Evolutionary conservation across 2,888 invertebrate species (phyloP), one percentile per base, ranked within the genome.

Genomic region (Drosophila kuntzei): DNA sequence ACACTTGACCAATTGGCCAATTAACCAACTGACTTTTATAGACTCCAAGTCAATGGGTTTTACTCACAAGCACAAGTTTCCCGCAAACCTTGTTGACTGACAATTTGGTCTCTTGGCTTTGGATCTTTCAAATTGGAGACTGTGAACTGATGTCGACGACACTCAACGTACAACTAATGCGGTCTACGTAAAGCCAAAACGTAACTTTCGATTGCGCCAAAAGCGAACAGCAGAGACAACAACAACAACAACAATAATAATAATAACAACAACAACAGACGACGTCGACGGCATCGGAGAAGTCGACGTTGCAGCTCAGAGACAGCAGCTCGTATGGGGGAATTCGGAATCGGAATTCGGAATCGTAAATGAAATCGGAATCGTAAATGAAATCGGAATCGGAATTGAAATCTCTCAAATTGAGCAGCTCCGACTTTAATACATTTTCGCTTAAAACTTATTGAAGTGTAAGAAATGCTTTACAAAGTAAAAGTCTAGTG

Each of bases 171-270:
- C 86, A 70, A 85, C 85, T 85, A 82, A 83, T 80, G 87, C 84
- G 76, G 76, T 36, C 67, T 74, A 80, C 79, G 87, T 83, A 80
- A 83, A 76, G 80, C 79, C 80, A 55, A 83, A 80, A 83, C 87
- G 87, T 83, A 79, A 87, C 85, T 87, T 85, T 84, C 84, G 87
- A 85, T 85, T 85, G 82, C 87, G 87, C 80, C 85, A 75, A 87
- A 84, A 84, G 66, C 78, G 54, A 67, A 22, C 46, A 55, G 29
- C 53, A 62, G 37, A 53, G 53, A 12, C 55, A 58, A 18, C 37
- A 41, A 0, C 11, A 47, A 12, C 55, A 36, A 8, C 20, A 37
- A 12, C 53, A 25, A 25, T 29, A 32, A 32, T n/a, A 32, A 32
- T 3, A 6, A 8, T 34, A 14, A 9, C 54, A 44, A 8, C 59